Evolutionary conservation across 2,113 vertebrate genomes (phyloP), one percentile per base, ranked within the genome.

Genomic region (Ramphastos sulfuratus): DNA sequence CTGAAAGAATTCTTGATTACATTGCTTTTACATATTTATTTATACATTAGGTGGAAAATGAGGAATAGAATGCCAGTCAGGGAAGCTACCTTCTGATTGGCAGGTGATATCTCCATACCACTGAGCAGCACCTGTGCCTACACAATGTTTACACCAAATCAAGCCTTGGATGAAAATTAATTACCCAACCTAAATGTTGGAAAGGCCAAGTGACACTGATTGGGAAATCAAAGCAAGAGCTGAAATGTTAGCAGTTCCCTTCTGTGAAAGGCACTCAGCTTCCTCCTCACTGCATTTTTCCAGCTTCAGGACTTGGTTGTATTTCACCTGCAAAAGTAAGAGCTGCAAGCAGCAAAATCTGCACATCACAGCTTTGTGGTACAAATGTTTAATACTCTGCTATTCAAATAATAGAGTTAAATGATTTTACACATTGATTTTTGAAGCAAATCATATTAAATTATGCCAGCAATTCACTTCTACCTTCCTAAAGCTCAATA

Each of bases 1-100:
- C 20, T 28, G 67, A 67, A 87, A 83, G 76, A 67, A 80, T 67
- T 77, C 61, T 27, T 88, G 92, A 88, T 94, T 74, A 21, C 17
- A 5, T 65, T 83, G 69, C 59, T 92, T 90, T 90, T 83, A 48
- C 82, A 71, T 28, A 56, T 85, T 95, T 94, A 73, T 94, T 87
- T 82, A n/a, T 82, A 67, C 7, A 2, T 50, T 25, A 72, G 70
- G 7, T 0, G 52, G 67, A 27, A 39, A n/a, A 75, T 42, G 73
- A 80, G 44, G 35, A 10, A 18, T 44, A 70, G 71, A 66, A 15
- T 70, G 85, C 9, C 87, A 89, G 79, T 1, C 78, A 76, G 64
- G 31, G 67, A 82, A 82, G 69, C 55, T 83, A 54, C 63, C 9
- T 15, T 30, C 6, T 44, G 77, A 82, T 70, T 66, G 65, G 83